Percentiles rank a stretch among this genome's conserved stretches.
phyloP scores from a whole-genome alignment of 2,888 invertebrate genomes.

The Temnothorax ravouxi region DNA sequence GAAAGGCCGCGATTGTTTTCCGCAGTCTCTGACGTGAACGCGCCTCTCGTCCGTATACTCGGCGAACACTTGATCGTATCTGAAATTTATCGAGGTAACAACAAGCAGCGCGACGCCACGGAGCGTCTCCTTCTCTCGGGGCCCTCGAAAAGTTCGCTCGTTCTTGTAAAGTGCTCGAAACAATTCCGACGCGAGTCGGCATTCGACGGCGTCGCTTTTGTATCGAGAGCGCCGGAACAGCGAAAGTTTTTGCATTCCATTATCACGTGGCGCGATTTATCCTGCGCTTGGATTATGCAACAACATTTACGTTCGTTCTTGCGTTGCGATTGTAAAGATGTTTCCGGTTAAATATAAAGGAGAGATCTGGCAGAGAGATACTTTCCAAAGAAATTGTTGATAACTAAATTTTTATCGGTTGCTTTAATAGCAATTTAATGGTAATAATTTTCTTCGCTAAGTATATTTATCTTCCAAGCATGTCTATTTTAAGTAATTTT shows the following conservation, averaged over 20 bases:
- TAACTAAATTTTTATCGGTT: neutral
- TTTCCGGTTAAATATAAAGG: neutral
- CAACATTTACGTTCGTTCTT: constrained; percentile 28
- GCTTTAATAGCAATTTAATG: neutral
- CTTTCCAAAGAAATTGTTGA: neutral
- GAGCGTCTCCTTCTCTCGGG: constrained; percentile 49
- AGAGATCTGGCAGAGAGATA: neutral
- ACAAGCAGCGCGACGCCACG: constrained; percentile 50
- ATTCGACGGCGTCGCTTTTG: constrained; percentile 53
- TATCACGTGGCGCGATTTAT: constrained; percentile 53
- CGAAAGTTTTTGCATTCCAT: constrained; percentile 57
- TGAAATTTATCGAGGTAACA: constrained; percentile 63
- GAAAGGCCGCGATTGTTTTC: constrained; percentile 4
- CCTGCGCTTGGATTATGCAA: constrained; percentile 34
- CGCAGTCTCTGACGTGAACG: constrained; percentile 22
- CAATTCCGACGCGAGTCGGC: constrained; percentile 59
- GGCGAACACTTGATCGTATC: constrained; percentile 11
- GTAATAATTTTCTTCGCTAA: neutral
- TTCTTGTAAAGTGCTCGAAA: constrained; percentile 62
- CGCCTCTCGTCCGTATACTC: constrained; percentile 34
- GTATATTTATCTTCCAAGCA: neutral
- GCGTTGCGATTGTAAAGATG: constrained; percentile 1
- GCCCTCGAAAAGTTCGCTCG: constrained; percentile 62
- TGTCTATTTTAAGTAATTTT: neutral
- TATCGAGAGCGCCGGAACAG: constrained; percentile 52